Conservation (phyloP, 2,888 invertebrate species). For the Anaspis maculata region DNA sequence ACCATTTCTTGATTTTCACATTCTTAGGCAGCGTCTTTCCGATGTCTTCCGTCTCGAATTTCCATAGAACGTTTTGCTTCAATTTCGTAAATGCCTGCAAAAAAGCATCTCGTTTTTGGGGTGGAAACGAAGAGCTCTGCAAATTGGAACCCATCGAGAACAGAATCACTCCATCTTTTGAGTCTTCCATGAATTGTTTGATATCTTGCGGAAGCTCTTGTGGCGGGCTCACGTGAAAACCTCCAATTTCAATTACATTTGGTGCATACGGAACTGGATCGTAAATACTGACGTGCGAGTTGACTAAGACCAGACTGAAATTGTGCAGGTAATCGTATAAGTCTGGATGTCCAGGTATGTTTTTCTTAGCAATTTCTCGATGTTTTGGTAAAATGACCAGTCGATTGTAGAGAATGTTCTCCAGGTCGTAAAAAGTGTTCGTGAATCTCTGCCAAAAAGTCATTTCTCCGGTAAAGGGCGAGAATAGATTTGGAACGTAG, state of each 20-base stretch:
- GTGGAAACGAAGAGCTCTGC: constrained; percentile 29
- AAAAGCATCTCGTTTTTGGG: constrained; percentile 27
- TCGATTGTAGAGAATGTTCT: constrained; percentile 2
- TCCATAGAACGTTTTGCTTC: constrained; percentile 41
- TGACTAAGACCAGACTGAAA: constrained; percentile 27
- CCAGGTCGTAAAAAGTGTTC: constrained; percentile 38
- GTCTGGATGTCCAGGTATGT: constrained; percentile 23
- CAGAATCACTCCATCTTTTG: constrained; percentile 29
- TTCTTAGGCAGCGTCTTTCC: constrained; percentile 34
- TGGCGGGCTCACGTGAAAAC: constrained; percentile 39
- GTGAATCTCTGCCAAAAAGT: constrained; percentile 46
- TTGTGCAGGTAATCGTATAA: constrained; percentile 24
- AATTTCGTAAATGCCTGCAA: constrained; percentile 34
- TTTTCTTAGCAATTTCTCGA: constrained; percentile 21
- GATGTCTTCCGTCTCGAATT: constrained; percentile 37
- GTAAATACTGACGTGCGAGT: constrained; percentile 45
- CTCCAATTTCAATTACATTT: constrained; percentile 50
- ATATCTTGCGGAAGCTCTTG: constrained; percentile 23
- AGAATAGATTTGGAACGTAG: constrained; percentile 14
- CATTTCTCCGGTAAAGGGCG: constrained; percentile 26
- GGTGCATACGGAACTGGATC: constrained; percentile 45
- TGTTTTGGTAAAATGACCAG: constrained; percentile 20
- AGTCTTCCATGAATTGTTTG: constrained; percentile 20
- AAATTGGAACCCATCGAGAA: constrained; percentile 42
- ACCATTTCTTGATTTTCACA: constrained; percentile 38